Conservation (phyloP, 2,797 vertebrate genomes). For the Enteromius paludinosus region DNA sequence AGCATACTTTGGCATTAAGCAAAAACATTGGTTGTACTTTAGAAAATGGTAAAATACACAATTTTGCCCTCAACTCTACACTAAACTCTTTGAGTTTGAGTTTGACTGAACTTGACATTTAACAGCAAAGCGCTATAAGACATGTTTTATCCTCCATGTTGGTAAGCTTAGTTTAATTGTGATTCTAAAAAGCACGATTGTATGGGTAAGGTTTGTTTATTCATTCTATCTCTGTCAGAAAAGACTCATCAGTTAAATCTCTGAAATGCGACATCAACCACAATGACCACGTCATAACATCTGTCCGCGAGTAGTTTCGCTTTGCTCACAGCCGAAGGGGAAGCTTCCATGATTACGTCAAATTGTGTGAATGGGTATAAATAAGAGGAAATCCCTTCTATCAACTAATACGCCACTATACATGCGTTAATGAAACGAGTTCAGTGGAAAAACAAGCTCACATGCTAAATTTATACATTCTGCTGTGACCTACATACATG, state of each 20-base stretch:
- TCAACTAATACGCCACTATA: background rate
- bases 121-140: background rate
- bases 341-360: background rate
- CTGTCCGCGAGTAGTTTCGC: background rate
- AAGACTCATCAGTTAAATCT: background rate
- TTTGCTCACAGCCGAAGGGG: background rate
- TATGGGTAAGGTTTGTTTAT: too few relatives aligned
- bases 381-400: slow-evolving; percentile 16
- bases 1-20: background rate
- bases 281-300: background rate
- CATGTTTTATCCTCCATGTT: background rate
- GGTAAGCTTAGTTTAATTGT: background rate
- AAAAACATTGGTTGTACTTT: background rate
- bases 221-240: background rate
- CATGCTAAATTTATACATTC: background rate
- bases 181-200: background rate
- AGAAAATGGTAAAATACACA: background rate
- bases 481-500: background rate
- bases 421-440: background rate
- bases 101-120: background rate
- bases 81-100: background rate
- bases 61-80: background rate
- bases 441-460: background rate
- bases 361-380: background rate
- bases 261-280: background rate